A percentile compares a stretch with the other conserved stretches of the same genome.
Evolutionary conservation across 2,797 vertebrate species (phyloP).

Genomic region (Coregonus ussuriensis): DNA sequence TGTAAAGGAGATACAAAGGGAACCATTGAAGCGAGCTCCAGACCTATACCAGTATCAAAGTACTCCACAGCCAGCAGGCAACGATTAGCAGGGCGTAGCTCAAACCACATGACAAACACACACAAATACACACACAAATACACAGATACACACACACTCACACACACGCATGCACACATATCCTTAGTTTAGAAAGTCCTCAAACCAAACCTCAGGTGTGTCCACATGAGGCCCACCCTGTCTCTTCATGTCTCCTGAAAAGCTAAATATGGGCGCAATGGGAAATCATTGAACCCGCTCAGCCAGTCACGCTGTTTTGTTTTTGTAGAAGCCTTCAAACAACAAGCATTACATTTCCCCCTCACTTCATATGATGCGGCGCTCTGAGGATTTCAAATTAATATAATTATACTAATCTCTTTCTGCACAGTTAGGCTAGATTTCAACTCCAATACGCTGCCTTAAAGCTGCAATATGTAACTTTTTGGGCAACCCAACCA

Average conservation of each 20-base stretch:
- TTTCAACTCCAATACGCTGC: not conserved
- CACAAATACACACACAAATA: constrained; percentile 7
- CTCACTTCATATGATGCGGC: constrained; percentile 2
- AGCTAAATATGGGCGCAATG: constrained; percentile 55
- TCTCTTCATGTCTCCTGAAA: constrained; percentile 49
- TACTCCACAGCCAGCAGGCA: constrained; percentile 69
- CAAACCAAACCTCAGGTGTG: constrained; percentile 73
- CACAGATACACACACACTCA: too few relatives aligned
- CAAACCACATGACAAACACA: constrained; percentile 62
- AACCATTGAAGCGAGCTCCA: constrained; percentile 61
- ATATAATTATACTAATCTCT: constrained; percentile 26
- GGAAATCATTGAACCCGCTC: constrained; percentile 34
- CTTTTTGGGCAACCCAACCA: too few relatives aligned
- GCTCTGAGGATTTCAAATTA: constrained; percentile 1
- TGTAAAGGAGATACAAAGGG: constrained; percentile 73
- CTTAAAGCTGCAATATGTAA: too few relatives aligned
- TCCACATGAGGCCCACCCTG: constrained; percentile 67
- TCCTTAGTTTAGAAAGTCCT: constrained; percentile 10
- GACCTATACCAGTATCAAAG: constrained; percentile 71
- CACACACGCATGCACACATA: constrained; percentile 13
- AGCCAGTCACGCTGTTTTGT: constrained; percentile 35
- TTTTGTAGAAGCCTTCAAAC: constrained; percentile 41
- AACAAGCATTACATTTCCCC: constrained; percentile 37
- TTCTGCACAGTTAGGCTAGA: constrained; percentile 14
- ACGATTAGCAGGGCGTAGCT: constrained; percentile 75